phyloP scores from a whole-genome alignment of 2,888 invertebrate genomes.

The Drosophila gaucha region DNA sequence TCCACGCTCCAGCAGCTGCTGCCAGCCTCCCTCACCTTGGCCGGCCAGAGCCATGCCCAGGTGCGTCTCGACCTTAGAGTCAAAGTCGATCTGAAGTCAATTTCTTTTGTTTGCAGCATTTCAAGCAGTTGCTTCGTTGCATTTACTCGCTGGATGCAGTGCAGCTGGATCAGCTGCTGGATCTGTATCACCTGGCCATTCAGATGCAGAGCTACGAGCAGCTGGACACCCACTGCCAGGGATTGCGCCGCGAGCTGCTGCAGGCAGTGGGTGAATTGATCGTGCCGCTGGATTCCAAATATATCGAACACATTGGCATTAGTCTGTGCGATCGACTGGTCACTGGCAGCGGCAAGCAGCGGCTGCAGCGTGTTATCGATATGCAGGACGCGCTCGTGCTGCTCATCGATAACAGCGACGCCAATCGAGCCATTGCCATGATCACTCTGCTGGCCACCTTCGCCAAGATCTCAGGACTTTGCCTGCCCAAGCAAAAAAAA shows the following conservation, averaged over 20 bases:
- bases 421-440: constrained; percentile 32
- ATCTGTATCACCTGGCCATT: constrained; percentile 46
- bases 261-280: constrained; percentile 19
- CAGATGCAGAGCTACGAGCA: constrained; percentile 46
- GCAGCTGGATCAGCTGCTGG: constrained; percentile 30
- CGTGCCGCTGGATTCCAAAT: constrained; percentile 1
- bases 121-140: neutral
- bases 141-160: neutral
- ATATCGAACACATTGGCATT: constrained; percentile 31
- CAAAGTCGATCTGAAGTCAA: too few species aligned
- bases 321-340: constrained; percentile 25
- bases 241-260: constrained; percentile 35
- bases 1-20: constrained; percentile 29
- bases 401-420: constrained; percentile 19
- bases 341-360: constrained; percentile 23
- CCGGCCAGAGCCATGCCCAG: neutral
- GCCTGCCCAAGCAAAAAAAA: neutral
- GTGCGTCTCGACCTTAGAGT: neutral
- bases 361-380: constrained; percentile 30
- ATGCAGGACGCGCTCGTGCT: constrained; percentile 33
- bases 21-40: neutral
- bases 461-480: constrained; percentile 16
- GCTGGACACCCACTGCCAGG: constrained; percentile 2
- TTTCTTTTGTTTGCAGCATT: constrained; percentile 5
- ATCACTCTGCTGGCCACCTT: constrained; percentile 43